Evolutionary conservation across 1,140 invertebrate species (phyloP), one percentile per base, ranked within the genome.

Genomic region (Popillia japonica): DNA sequence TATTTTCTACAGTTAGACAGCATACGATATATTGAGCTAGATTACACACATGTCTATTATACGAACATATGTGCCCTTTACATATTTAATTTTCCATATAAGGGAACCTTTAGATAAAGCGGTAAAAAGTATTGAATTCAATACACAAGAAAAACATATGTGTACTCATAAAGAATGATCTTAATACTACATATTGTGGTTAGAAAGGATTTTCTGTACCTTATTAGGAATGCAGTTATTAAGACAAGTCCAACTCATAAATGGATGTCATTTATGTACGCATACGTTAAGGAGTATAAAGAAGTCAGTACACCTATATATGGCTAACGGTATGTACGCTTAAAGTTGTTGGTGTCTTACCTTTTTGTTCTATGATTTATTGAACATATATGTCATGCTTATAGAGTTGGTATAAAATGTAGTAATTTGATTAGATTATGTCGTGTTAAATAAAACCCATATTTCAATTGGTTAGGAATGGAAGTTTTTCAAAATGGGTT

Each of bases 211-310:
- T 17, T 17, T 48, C 44, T 48, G 10, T 14, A 48, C 44, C 44
- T 48, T 48, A 48, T 48, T 48, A 48, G 44, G 44, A 48, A 48
- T 48, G 44, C 44, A 17, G 44, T 48, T 48, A 48, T 48, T 48
- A 48, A 48, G 44, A 48, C 44, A 48, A 48, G 44, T 48, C 44
- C 44, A 17, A 48, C 10, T 10, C 44, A 17, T 48, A 48, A 17
- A 48, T 48, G 44, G 44, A 10, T 48, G 44, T 48, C 44, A 48
- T 48, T 48, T 48, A 48, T 48, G 44, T 34, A 34, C 44, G 44
- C 10, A 17, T 48, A 48, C 2, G 44, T 48, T 17, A 10, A 48
- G 10, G n/a, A 48, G 44, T 17, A 48, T 48, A 48, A 48, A 48
- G 44, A 48, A 48, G 44, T 48, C 44, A 17, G n/a, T 48, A 34